These are phyloP conservation scores for Rotaria macrura DNA, from an alignment of 2,888 invertebrate genomes.

Conservation along the genomic window DNA sequence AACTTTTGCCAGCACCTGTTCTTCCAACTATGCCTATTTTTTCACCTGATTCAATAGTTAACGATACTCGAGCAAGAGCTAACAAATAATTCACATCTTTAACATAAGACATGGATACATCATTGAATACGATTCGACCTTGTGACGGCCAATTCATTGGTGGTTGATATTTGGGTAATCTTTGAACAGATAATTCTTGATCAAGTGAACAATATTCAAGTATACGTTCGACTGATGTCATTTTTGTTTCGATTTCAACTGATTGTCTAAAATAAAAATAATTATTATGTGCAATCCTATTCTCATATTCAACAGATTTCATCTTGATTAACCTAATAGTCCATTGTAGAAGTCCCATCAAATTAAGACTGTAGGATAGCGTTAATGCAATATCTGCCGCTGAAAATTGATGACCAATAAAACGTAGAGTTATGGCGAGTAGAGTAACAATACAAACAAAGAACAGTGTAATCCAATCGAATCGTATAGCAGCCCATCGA, in stretches of 20 bases:
- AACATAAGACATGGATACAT: slow-evolving; percentile 59
- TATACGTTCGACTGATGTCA: slow-evolving; percentile 66
- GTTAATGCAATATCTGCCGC: slow-evolving; percentile 38
- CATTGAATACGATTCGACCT: slow-evolving; percentile 44
- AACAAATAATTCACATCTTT: slow-evolving; percentile 57
- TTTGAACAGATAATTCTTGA: slow-evolving; percentile 43
- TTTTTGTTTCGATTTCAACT: slow-evolving; percentile 58
- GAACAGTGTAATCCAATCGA: slow-evolving; percentile 74
- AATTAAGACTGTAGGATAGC: slow-evolving; percentile 45
- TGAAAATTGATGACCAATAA: slow-evolving; percentile 50
- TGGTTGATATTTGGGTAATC: slow-evolving; percentile 39
- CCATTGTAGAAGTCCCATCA: slow-evolving; percentile 70
- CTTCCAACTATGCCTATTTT: slow-evolving; percentile 61
- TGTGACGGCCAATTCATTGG: slow-evolving; percentile 49
- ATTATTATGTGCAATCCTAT: slow-evolving; percentile 58
- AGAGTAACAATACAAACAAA: slow-evolving; percentile 67
- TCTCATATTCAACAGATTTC: too few relatives aligned
- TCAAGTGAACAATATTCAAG: slow-evolving; percentile 65
- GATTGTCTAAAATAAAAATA: slow-evolving; percentile 61
- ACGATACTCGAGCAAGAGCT: slow-evolving; percentile 57
- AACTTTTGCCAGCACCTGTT: slow-evolving; percentile 55
- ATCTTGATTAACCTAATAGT: slow-evolving; percentile 49
- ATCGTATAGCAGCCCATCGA: slow-evolving; percentile 81
- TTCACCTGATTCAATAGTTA: slow-evolving; percentile 48
- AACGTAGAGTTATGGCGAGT: not conserved